These are phyloP conservation scores for Luscinia luscinia DNA, from an alignment of 2,797 vertebrate genomes.

Conservation along the genomic window DNA sequence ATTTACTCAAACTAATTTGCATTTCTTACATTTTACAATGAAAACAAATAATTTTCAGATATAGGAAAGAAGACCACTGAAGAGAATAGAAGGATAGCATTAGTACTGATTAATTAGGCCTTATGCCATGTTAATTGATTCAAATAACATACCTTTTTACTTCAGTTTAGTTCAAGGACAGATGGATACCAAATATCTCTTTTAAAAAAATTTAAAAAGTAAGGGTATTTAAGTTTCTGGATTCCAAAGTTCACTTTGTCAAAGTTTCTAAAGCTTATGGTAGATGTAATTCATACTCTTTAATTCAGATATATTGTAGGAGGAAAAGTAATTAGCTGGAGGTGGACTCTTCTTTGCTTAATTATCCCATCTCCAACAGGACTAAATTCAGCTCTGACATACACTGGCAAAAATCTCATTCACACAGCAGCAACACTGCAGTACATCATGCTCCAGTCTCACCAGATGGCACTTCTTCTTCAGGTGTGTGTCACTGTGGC, in stretches of 20 bases:
- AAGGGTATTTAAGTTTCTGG: not conserved
- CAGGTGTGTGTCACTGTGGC: not conserved
- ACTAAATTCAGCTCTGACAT: slow-evolving; percentile 36
- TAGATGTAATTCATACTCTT: not conserved
- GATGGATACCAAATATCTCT: not conserved
- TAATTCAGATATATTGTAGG: slow-evolving; percentile 2
- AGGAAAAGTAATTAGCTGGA: slow-evolving; percentile 43
- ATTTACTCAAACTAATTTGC: not conserved
- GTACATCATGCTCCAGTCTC: not conserved
- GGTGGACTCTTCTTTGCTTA: slow-evolving; percentile 21
- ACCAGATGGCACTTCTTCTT: slow-evolving; percentile 9
- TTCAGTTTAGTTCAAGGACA: not conserved
- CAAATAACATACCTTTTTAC: not conserved
- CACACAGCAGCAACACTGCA: not conserved
- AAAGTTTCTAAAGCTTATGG: not conserved
- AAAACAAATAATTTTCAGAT: not conserved
- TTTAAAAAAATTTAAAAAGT: not conserved
- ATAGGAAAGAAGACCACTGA: not conserved
- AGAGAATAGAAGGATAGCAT: not conserved
- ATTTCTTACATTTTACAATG: not conserved
- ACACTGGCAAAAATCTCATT: slow-evolving; percentile 18
- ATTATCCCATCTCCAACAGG: slow-evolving; percentile 8
- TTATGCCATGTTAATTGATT: not conserved
- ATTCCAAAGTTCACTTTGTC: not conserved
- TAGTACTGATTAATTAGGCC: not conserved